phyloP scores from a whole-genome alignment of 2,113 vertebrate species.

The Oreamnos americanus region DNA sequence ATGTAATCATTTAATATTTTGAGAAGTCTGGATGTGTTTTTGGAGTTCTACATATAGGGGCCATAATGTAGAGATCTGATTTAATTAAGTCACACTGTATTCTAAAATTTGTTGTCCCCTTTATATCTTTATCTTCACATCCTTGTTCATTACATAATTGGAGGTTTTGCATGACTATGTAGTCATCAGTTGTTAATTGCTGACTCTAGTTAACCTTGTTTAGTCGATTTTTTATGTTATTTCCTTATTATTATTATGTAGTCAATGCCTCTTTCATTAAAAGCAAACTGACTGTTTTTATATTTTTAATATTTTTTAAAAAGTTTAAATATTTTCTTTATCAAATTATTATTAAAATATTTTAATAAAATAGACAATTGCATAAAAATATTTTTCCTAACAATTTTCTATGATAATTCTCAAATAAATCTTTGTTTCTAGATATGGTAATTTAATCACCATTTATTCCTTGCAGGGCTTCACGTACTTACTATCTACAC shows the following conservation, averaged over 20 bases:
- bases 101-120: background rate
- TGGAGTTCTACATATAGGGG: background rate
- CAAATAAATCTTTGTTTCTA: conserved; percentile 20
- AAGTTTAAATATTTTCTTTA: background rate
- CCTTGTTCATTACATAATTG: background rate
- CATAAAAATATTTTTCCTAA: conserved; percentile 4
- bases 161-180: background rate
- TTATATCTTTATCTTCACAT: background rate
- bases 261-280: background rate
- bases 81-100: background rate
- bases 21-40: background rate
- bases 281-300: background rate
- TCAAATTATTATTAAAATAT: background rate
- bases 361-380: background rate
- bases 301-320: background rate
- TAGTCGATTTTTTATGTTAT: background rate
- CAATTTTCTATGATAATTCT: background rate
- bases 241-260: background rate
- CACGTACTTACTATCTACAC: conserved; percentile 43
- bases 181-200: background rate
- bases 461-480: background rate
- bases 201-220: background rate
- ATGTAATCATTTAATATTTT: background rate
- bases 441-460: conserved; percentile 28
- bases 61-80: background rate